Conservation (phyloP, 1,140 invertebrate genomes). For the Apocrypta bakeri region DNA sequence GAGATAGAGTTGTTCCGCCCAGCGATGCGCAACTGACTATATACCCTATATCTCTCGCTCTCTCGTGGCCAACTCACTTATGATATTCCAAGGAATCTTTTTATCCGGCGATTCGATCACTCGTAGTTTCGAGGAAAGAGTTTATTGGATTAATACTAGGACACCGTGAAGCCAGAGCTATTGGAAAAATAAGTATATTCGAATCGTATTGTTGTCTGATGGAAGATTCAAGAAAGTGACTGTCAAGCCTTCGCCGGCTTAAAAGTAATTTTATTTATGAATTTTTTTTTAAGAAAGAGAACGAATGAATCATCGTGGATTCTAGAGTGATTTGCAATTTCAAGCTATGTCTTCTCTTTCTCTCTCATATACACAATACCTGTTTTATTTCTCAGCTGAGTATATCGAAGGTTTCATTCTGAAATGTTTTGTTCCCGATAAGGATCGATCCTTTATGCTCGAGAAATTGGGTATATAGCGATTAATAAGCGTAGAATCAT, state of each 20-base stretch:
- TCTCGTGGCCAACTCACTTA: not conserved
- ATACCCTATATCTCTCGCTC: not conserved
- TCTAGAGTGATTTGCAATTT: slow-evolving; percentile 41
- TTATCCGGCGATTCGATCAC: not conserved
- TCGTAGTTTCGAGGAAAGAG: not conserved
- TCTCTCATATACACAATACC: slow-evolving; percentile 4
- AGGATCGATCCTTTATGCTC: slow-evolving; percentile 33
- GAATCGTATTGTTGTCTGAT: not conserved
- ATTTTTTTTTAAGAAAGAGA: slow-evolving; percentile 2
- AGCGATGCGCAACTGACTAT: not conserved
- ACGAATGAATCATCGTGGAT: slow-evolving; percentile 23
- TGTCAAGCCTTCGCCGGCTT: not conserved
- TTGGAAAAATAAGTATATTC: not conserved
- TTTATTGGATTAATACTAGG: not conserved
- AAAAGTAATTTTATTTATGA: slow-evolving; percentile 43
- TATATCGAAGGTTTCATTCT: slow-evolving; percentile 3
- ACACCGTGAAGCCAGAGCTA: not conserved
- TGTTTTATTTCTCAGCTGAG: slow-evolving; percentile 7
- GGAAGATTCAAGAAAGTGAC: slow-evolving; percentile 13
- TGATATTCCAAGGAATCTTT: not conserved
- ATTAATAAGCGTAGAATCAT: not conserved
- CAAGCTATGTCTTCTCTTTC: not conserved
- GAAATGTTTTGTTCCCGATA: slow-evolving; percentile 8
- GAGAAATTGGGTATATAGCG: slow-evolving; percentile 4
- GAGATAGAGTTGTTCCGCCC: slow-evolving; percentile 39